Evolutionary conservation across 2,113 vertebrate genomes (phyloP).

Genomic region (Catharus bicknelli): DNA sequence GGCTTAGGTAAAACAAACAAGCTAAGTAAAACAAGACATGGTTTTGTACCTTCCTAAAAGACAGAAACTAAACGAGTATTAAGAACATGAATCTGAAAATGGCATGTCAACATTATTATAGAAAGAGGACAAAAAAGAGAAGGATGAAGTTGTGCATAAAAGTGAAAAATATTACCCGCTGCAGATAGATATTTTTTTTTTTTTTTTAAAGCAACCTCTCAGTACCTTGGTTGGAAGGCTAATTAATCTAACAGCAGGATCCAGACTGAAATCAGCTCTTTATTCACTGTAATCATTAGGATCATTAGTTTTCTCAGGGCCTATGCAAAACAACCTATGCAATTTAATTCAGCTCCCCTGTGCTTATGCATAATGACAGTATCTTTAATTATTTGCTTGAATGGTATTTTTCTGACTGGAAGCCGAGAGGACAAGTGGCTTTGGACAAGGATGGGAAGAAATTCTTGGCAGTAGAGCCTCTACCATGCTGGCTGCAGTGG

Average conservation of each 20-base stretch:
- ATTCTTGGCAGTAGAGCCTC: not conserved
- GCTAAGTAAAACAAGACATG: not conserved
- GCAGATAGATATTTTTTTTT: not conserved
- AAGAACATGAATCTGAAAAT: not conserved
- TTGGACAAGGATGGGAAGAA: not conserved
- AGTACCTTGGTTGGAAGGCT: not conserved
- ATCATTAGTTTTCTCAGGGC: not conserved
- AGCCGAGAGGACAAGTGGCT: not conserved
- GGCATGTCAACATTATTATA: not conserved
- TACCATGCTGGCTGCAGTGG: not conserved
- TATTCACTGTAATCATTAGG: not conserved
- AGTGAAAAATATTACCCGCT: not conserved
- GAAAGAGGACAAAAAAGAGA: not conserved
- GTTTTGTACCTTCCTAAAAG: not conserved
- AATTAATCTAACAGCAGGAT: conserved; percentile 35
- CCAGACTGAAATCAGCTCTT: conserved; percentile 5
- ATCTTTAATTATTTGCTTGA: not conserved
- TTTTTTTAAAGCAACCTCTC: not conserved
- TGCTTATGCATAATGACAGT: not conserved
- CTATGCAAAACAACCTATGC: not conserved
- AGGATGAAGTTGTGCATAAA: not conserved
- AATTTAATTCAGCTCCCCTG: not conserved
- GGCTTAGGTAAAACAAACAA: not conserved
- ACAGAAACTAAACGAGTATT: not conserved
- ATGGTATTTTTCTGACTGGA: not conserved